Conservation (phyloP, 1,140 invertebrate species). For the Tyrophagus putrescentiae region DNA sequence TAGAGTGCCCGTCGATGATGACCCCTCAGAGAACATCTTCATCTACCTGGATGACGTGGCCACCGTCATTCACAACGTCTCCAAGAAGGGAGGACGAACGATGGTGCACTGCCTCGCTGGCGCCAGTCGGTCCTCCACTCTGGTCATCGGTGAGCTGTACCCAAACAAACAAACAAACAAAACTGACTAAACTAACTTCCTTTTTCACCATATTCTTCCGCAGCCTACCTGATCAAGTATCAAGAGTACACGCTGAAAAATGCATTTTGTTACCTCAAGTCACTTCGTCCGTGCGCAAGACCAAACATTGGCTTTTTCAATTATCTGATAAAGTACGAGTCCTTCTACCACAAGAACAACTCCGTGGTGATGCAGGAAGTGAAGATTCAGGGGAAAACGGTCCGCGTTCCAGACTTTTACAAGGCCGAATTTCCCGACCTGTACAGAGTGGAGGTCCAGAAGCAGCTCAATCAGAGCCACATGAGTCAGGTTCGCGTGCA, state of each 20-base stretch:
- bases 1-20: slow-evolving; percentile 19
- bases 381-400: not conserved
- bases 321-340: slow-evolving; percentile 32
- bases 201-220: not conserved
- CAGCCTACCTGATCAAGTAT: slow-evolving; percentile 74
- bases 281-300: not conserved
- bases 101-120: slow-evolving; percentile 79
- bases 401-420: slow-evolving; percentile 14
- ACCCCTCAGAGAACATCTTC: not conserved
- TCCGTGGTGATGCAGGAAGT: slow-evolving; percentile 3
- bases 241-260: slow-evolving; percentile 53
- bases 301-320: slow-evolving; percentile 20
- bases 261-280: slow-evolving; percentile 39
- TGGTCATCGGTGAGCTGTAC: slow-evolving; percentile 43
- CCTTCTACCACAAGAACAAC: not conserved
- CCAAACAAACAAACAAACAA: not conserved
- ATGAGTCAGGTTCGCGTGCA: not conserved
- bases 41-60: slow-evolving; percentile 15
- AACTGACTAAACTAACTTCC: not conserved
- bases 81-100: not conserved
- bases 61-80: not conserved
- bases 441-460: not conserved
- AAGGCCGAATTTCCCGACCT: not conserved
- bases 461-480: not conserved
- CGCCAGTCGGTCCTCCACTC: slow-evolving; percentile 62